Conservation (phyloP, 2,113 vertebrate genomes). For the Petaurus breviceps region DNA sequence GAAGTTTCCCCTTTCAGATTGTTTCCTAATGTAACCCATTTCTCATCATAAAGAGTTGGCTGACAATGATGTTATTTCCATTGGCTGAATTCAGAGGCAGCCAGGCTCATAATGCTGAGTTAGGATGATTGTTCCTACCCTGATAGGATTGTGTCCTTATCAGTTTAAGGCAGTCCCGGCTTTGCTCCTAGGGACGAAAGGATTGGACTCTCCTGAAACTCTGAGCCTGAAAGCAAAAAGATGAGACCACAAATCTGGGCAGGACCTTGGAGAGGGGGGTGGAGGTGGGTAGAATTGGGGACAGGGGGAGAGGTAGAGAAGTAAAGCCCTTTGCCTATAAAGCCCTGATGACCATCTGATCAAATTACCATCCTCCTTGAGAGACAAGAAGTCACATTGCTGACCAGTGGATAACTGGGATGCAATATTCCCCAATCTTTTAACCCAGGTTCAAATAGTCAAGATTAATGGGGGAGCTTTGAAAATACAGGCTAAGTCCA, state of each 20-base stretch:
- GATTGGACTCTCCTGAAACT: conserved; percentile 76
- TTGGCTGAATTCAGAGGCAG: conserved; percentile 80
- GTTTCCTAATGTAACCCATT: conserved; percentile 84
- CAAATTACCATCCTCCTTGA: conserved; percentile 75
- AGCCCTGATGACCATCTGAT: conserved; percentile 74
- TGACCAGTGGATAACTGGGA: conserved; percentile 74
- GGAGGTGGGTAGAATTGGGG: not conserved
- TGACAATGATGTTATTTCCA: conserved; percentile 86
- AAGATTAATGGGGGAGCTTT: conserved; percentile 75
- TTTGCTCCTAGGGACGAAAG: conserved; percentile 82
- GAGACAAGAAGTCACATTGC: conserved; percentile 78
- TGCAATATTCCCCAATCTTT: conserved; percentile 69
- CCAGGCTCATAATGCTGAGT: conserved; percentile 78
- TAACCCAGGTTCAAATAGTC: conserved; percentile 69
- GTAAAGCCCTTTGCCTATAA: conserved; percentile 68
- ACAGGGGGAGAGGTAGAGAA: not conserved
- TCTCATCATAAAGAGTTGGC: conserved; percentile 82
- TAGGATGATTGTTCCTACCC: conserved; percentile 82
- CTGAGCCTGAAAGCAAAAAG: conserved; percentile 72
- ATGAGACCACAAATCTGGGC: conserved; percentile 76
- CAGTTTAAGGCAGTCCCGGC: conserved; percentile 82
- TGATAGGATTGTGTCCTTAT: conserved; percentile 80
- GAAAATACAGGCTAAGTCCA: conserved; percentile 68
- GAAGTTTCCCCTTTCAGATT: conserved; percentile 80
- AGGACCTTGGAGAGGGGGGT: conserved; percentile 21